Conservation (phyloP, 2,888 invertebrate species). For the Parnassius glacialis region DNA sequence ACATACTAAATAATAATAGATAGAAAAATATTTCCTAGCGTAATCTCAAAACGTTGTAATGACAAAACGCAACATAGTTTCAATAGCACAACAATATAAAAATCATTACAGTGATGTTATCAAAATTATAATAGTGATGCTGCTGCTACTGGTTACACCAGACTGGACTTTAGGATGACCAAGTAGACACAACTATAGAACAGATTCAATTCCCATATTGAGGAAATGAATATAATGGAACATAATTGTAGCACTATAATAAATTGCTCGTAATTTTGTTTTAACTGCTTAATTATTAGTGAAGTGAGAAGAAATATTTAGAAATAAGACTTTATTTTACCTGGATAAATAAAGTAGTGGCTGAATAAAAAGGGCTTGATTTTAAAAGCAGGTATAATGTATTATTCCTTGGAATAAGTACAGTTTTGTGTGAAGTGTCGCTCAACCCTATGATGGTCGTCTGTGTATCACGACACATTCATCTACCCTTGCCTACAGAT, state of each 20-base stretch:
- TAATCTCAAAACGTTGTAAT: slow-evolving; percentile 61
- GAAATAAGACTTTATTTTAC: too few relatives aligned
- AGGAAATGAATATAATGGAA: neutral
- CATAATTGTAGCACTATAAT: neutral
- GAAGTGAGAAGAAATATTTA: neutral
- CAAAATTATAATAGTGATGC: slow-evolving; percentile 8
- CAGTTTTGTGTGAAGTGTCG: slow-evolving; percentile 47
- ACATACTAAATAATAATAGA: slow-evolving; percentile 41
- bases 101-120: slow-evolving; percentile 25
- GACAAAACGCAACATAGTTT: slow-evolving; percentile 22
- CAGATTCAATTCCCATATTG: neutral
- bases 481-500: slow-evolving; percentile 44
- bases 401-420: slow-evolving; percentile 44
- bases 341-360: too few relatives aligned
- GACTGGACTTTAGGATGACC: slow-evolving; percentile 26
- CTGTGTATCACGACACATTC: slow-evolving; percentile 41
- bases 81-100: slow-evolving; percentile 26
- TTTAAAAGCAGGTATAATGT: neutral
- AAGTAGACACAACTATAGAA: neutral
- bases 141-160: slow-evolving; percentile 33
- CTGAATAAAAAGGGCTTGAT: too few relatives aligned
- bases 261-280: neutral
- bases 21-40: slow-evolving; percentile 51
- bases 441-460: slow-evolving; percentile 60
- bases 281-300: neutral